Conservation (phyloP, 2,888 invertebrate genomes). For the Lithosia quadra region DNA sequence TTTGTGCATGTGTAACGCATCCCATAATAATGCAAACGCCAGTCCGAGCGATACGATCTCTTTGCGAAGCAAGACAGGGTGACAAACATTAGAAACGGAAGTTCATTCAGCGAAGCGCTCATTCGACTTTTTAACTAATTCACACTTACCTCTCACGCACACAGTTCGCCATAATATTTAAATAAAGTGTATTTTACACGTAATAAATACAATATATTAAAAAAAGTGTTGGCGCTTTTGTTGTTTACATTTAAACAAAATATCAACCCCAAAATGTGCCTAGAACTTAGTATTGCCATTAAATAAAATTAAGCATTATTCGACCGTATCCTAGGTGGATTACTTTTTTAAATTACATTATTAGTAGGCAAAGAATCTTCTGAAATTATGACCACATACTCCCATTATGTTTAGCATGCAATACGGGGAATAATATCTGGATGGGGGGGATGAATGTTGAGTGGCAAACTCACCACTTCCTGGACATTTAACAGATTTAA, state of each 20-base stretch:
- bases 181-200: conserved; percentile 55
- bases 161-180: conserved; percentile 29
- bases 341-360: conserved; percentile 52
- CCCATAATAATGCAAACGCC: conserved; percentile 40
- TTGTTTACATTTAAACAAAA: conserved; percentile 29
- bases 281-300: conserved; percentile 48
- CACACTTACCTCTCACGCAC: conserved; percentile 61
- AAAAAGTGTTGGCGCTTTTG: conserved; percentile 39
- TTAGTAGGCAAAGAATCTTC: conserved; percentile 76
- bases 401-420: conserved; percentile 83
- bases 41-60: conserved; percentile 42
- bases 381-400: conserved; percentile 87
- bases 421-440: conserved; percentile 57
- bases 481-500: conserved; percentile 94
- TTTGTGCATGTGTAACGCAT: conserved; percentile 20
- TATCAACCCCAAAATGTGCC: conserved; percentile 44
- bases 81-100: conserved; percentile 60
- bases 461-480: conserved; percentile 86
- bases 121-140: conserved; percentile 41
- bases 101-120: conserved; percentile 62
- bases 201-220: conserved; percentile 39
- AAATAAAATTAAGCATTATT: conserved; percentile 66
- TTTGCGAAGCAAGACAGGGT: conserved; percentile 75
- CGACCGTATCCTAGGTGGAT: conserved; percentile 57
- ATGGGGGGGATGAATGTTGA: conserved; percentile 34